Conservation (phyloP, 2,888 invertebrate species). For the Lithosia quadra region DNA sequence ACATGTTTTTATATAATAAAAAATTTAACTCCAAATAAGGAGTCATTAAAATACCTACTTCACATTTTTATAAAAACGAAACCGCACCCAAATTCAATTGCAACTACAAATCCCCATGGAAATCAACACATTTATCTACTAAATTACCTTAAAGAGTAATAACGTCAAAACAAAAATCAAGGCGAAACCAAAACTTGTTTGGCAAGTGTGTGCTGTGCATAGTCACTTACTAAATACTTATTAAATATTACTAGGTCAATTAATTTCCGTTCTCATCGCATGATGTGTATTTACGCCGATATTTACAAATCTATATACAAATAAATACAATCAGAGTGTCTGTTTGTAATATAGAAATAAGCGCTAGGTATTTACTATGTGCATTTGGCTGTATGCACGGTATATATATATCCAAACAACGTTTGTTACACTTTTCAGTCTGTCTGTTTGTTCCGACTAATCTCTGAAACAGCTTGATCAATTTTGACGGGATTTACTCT, state of each 20-base stretch:
- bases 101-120: neutral
- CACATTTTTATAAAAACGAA: neutral
- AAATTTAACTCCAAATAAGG: conserved; percentile 31
- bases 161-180: conserved; percentile 43
- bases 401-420: too few relatives aligned
- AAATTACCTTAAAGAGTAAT: conserved; percentile 21
- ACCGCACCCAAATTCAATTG: neutral
- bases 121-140: conserved; percentile 7
- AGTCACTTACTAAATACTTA: conserved; percentile 51
- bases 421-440: too few relatives aligned
- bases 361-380: too few relatives aligned
- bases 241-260: conserved; percentile 72
- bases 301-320: conserved; percentile 16
- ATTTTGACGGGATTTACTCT: too few relatives aligned
- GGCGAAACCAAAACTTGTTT: conserved; percentile 60
- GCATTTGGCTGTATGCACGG: too few relatives aligned
- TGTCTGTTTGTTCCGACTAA: too few relatives aligned
- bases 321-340: too few relatives aligned
- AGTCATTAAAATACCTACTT: neutral
- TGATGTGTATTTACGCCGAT: conserved; percentile 36
- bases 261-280: conserved; percentile 68
- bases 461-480: too few relatives aligned
- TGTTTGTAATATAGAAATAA: too few relatives aligned
- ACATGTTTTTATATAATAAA: conserved; percentile 42
- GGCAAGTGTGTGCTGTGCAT: conserved; percentile 51